phyloP scores from a whole-genome alignment of 2,113 vertebrate genomes.

The Stomatorhinus ivindoensis region DNA sequence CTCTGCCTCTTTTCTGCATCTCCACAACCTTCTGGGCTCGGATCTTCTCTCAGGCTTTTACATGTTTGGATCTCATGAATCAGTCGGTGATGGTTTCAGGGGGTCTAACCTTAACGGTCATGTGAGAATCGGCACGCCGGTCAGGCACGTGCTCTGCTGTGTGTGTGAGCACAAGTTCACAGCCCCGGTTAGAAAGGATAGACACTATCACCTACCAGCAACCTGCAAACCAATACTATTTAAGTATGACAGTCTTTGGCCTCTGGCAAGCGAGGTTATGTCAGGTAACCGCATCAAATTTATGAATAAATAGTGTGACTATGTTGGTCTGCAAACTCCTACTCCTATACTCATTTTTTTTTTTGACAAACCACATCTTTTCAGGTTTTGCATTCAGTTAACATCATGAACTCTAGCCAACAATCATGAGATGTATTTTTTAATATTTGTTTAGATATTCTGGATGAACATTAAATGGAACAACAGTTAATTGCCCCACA shows the following conservation, averaged over 20 bases:
- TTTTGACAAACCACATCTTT: neutral
- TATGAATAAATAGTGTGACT: neutral
- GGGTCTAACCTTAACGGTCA: neutral
- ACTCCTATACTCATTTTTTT: neutral
- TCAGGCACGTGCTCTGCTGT: neutral
- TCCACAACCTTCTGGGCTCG: neutral
- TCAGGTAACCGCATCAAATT: neutral
- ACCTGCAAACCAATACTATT: neutral
- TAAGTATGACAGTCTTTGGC: neutral
- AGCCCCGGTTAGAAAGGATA: neutral
- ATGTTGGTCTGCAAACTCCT: neutral
- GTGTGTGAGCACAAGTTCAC: neutral
- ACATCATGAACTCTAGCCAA: neutral
- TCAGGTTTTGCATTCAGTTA: neutral
- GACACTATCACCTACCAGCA: neutral
- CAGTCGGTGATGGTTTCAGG: neutral
- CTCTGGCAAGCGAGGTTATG: neutral
- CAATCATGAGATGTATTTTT: neutral
- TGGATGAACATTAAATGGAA: neutral
- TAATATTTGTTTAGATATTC: neutral
- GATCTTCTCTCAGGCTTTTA: neutral
- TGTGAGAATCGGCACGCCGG: neutral
- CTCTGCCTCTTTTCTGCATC: neutral
- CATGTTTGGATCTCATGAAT: neutral
- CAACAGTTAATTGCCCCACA: neutral